Conservation (phyloP, 2,888 invertebrate species). For the Eristalinus sepulchralis region DNA sequence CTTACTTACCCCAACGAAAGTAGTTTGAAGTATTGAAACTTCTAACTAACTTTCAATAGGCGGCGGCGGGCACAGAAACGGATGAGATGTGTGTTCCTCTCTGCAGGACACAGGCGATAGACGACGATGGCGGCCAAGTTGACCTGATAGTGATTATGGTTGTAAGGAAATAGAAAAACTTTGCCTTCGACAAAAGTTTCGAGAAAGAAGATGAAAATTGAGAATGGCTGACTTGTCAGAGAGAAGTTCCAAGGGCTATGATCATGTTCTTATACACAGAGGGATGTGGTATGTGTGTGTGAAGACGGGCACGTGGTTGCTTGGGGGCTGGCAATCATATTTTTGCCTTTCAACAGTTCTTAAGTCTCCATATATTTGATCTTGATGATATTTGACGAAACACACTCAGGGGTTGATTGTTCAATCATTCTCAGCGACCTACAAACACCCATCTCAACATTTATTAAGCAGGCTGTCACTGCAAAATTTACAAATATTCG, state of each 20-base stretch:
- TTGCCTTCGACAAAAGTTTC: slow-evolving; percentile 4
- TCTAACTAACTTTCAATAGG: slow-evolving; percentile 46
- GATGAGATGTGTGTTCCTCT: neutral
- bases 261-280: neutral
- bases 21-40: slow-evolving; percentile 27
- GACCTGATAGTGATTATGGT: slow-evolving; percentile 41
- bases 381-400: no score
- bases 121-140: slow-evolving; percentile 17
- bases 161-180: slow-evolving; percentile 23
- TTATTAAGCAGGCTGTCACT: no score
- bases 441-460: no score
- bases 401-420: no score
- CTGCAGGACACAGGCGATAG: slow-evolving; percentile 2
- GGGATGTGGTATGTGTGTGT: neutral
- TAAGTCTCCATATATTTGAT: no score
- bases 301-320: no score
- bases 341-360: no score
- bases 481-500: no score
- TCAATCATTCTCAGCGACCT: no score
- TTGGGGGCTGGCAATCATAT: no score
- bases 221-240: neutral
- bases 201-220: neutral
- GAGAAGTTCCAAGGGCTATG: neutral
- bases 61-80: slow-evolving; percentile 22
- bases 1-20: slow-evolving; percentile 3